A percentile compares a stretch with the other conserved stretches of the same genome.
Evolutionary conservation across 2,797 vertebrate species (phyloP).

Genomic region (Coranthus polyacanthus): DNA sequence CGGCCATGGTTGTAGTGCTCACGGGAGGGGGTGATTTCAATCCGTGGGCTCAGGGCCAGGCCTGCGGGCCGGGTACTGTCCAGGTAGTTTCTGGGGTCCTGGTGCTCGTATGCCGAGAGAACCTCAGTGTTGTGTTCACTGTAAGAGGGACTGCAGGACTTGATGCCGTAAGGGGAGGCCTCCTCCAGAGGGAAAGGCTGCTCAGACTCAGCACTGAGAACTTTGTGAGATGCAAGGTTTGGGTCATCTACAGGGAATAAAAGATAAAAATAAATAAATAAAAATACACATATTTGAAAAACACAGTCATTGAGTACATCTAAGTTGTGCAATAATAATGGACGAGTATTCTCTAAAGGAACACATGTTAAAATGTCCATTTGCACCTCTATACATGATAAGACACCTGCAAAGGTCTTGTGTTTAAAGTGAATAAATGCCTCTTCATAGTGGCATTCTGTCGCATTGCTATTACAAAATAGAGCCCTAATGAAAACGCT

Average conservation of each 20-base stretch:
- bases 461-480: no score
- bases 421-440: neutral
- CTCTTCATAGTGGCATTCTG: slow-evolving; percentile 1
- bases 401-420: neutral
- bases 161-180: slow-evolving; percentile 89
- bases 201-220: slow-evolving; percentile 88
- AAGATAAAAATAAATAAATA: neutral
- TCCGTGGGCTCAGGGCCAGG: slow-evolving; percentile 94
- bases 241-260: slow-evolving; percentile 89
- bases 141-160: slow-evolving; percentile 89
- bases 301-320: neutral
- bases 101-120: slow-evolving; percentile 88
- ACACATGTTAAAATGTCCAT: no score
- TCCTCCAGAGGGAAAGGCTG: slow-evolving; percentile 89
- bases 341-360: no score
- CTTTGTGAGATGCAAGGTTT: slow-evolving; percentile 89
- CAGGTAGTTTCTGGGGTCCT: slow-evolving; percentile 90
- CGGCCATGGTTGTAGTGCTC: slow-evolving; percentile 94
- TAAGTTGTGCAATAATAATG: neutral
- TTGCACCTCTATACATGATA: neutral
- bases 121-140: slow-evolving; percentile 84
- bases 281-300: neutral
- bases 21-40: slow-evolving; percentile 97
- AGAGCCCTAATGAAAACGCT: neutral
- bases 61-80: slow-evolving; percentile 85